Base-by-base conservation (phyloP, 2,113 vertebrate species). In the Conger conger region DNA sequence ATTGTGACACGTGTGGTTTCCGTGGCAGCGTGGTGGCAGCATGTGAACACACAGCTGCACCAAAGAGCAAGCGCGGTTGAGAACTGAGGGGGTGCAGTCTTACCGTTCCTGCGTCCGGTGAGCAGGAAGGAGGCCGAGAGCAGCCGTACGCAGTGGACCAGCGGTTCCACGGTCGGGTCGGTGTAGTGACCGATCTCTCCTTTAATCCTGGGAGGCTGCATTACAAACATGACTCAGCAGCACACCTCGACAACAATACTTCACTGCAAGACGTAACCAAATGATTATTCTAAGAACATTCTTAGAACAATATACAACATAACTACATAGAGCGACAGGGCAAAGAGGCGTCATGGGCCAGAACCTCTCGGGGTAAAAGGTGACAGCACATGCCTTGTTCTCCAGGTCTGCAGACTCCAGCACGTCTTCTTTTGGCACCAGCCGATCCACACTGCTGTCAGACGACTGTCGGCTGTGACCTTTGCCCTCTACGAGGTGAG, bases 101-200 rank as follows among this genome's bases (percentile, higher is more conserved):
- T 87, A 99, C 98, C 97, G 73, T 96, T 96, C 86, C 95, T 98
- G 80, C 96, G 93, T 54, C 98, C 97, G 0, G 96, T 97, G 33
- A 99, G 95, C 17, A 99, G 91, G 88, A 99, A 99, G 4, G 97
- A 99, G 3, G 97, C 97, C 0, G 97, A 96, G 6, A 99, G 93
- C 82, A 99, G 97, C 45, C 98, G 94, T 18, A 98, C 96, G 1
- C 98, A 99, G 85, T 99, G 97, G 81, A 98, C 94, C 13, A 99
- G 88, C 0, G 98, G 97, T 57, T 96, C 97, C 40, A 91, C 92
- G 68, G 92, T 93, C 0, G 90, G 93, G 88, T 99, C 97, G 0
- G 95, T 95, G 0, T 97, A 96, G 88, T 97, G 96, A 54, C 98
- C 98, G 17, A 99, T 97, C 77, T 97, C 96, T 82, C 98, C 98